phyloP scores from a whole-genome alignment of 2,113 vertebrate species.

The Syrrhaptes paradoxus region DNA sequence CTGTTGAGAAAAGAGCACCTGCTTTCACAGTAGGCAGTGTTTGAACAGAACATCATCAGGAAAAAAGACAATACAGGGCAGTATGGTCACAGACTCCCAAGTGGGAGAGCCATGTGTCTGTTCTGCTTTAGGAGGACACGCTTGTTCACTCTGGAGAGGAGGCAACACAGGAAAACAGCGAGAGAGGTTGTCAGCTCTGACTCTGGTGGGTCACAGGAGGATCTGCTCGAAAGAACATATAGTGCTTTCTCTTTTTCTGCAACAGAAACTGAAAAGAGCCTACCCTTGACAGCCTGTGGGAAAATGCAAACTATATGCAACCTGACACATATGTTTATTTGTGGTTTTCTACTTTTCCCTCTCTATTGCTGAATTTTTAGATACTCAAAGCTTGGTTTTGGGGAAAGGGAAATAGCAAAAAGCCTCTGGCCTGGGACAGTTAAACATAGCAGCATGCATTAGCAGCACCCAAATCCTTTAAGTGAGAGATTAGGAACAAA shows the following conservation, averaged over 20 bases:
- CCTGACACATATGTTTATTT: not conserved
- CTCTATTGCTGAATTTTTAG: not conserved
- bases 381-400: not conserved
- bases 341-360: not conserved
- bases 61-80: not conserved
- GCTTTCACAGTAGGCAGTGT: not conserved
- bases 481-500: not conserved
- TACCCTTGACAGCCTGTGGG: not conserved
- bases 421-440: not conserved
- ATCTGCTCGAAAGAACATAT: not conserved
- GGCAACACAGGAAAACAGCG: not conserved
- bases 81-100: not conserved
- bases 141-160: not conserved
- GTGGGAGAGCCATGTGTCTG: not conserved
- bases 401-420: not conserved
- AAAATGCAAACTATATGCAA: not conserved
- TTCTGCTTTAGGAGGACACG: not conserved
- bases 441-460: accelerated
- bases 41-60: not conserved
- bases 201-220: not conserved
- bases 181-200: conserved; percentile 2
- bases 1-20: not conserved
- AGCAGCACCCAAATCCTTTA: not conserved
- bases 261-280: conserved; percentile 1
- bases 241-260: not conserved